Percentiles rank a stretch among this genome's conserved stretches.
Evolutionary conservation across 2,888 invertebrate species (phyloP).

Genomic region (Tetramorium bicarinatum): DNA sequence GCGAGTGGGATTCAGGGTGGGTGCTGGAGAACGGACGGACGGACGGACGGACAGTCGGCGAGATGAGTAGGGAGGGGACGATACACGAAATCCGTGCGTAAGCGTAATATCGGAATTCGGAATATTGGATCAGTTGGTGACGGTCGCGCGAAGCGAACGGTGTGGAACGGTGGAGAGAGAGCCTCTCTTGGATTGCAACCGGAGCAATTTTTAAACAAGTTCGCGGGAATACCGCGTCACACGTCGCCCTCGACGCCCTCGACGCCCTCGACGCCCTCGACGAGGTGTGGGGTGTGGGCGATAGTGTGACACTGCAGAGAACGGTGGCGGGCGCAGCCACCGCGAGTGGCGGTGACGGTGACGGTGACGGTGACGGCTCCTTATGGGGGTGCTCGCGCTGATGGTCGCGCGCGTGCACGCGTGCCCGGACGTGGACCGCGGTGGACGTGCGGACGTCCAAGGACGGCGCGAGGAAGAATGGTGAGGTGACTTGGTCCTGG

Average conservation of each 20-base stretch:
- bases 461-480: slow-evolving; percentile 41
- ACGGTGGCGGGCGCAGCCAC: background rate
- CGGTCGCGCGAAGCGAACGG: slow-evolving; percentile 62
- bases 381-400: slow-evolving; percentile 42
- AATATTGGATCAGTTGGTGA: slow-evolving; percentile 73
- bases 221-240: background rate
- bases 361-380: slow-evolving; percentile 5
- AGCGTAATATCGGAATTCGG: slow-evolving; percentile 54
- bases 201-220: background rate
- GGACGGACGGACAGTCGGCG: slow-evolving; percentile 35
- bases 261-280: background rate
- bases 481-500: slow-evolving; percentile 71
- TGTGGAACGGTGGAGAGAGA: slow-evolving; percentile 54
- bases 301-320: background rate
- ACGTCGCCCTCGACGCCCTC: background rate
- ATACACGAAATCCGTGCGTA: slow-evolving; percentile 62
- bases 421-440: slow-evolving; percentile 15
- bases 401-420: slow-evolving; percentile 49
- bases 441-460: background rate
- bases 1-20: slow-evolving; percentile 67
- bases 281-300: background rate
- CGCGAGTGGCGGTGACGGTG: background rate
- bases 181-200: background rate
- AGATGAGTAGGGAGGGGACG: slow-evolving; percentile 43
- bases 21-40: slow-evolving; percentile 23